Conservation (phyloP, 2,113 vertebrate genomes). For the Elachura formosa region DNA sequence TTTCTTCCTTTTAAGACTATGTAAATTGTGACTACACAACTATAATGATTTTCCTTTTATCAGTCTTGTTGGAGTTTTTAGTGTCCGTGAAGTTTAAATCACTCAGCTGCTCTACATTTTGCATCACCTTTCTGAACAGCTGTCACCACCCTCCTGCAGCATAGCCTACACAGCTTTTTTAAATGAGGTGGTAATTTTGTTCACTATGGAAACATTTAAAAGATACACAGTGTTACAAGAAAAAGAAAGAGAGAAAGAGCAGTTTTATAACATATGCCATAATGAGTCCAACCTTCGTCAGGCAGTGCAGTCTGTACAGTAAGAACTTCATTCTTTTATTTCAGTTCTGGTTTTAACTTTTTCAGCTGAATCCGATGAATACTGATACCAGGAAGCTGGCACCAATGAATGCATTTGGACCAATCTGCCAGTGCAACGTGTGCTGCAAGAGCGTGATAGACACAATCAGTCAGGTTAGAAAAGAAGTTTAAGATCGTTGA, state of each 20-base stretch:
- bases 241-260: neutral
- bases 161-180: neutral
- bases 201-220: neutral
- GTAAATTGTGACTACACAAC: neutral
- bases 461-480: neutral
- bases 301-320: neutral
- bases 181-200: neutral
- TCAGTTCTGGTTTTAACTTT: neutral
- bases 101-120: neutral
- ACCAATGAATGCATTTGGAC: neutral
- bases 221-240: neutral
- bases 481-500: neutral
- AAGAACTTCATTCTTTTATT: neutral
- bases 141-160: neutral
- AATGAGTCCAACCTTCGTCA: neutral
- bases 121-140: neutral
- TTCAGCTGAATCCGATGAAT: neutral
- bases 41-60: neutral
- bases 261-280: rapidly evolving
- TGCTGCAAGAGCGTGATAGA: neutral
- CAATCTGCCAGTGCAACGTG: rapidly evolving
- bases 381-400: neutral
- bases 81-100: neutral
- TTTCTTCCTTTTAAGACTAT: neutral
- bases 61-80: neutral